These are phyloP conservation scores for Stenoptilia bipunctidactyla DNA, from an alignment of 2,888 invertebrate genomes.

Conservation along the genomic window DNA sequence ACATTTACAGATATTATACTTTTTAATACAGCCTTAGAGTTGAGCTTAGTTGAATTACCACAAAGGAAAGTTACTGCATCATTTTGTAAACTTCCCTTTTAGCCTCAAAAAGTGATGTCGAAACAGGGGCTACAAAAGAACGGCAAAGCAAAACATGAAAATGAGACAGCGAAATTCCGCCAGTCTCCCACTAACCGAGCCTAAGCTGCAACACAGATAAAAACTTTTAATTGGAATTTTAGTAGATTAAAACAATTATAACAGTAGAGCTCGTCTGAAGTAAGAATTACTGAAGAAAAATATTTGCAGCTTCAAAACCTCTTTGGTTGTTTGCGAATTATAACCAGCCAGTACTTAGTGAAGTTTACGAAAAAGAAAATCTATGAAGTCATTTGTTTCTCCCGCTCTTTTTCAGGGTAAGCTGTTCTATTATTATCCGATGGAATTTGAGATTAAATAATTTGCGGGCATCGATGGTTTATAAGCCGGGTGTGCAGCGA, in stretches of 20 bases:
- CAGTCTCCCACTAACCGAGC: conserved; percentile 30
- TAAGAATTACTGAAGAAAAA: conserved; percentile 28
- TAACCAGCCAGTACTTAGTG: conserved; percentile 4
- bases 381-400: no score
- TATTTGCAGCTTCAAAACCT: conserved; percentile 12
- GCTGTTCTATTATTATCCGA: background rate
- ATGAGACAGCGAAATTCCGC: conserved; percentile 1
- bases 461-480: conserved; percentile 28
- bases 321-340: background rate
- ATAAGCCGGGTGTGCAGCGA: background rate
- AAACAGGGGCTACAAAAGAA: background rate
- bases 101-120: background rate
- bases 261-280: conserved; percentile 34
- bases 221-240: conserved; percentile 59
- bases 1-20: no score
- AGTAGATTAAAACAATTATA: conserved; percentile 56
- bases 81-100: background rate
- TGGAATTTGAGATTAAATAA: conserved; percentile 24
- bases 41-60: no score
- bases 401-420: no score
- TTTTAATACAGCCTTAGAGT: no score
- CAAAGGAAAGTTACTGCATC: no score
- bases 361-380: conserved; percentile 3
- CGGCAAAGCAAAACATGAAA: background rate
- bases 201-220: conserved; percentile 46